Evolutionary conservation across 1,140 invertebrate genomes (phyloP).

Genomic region (Cherax quadricarinatus): DNA sequence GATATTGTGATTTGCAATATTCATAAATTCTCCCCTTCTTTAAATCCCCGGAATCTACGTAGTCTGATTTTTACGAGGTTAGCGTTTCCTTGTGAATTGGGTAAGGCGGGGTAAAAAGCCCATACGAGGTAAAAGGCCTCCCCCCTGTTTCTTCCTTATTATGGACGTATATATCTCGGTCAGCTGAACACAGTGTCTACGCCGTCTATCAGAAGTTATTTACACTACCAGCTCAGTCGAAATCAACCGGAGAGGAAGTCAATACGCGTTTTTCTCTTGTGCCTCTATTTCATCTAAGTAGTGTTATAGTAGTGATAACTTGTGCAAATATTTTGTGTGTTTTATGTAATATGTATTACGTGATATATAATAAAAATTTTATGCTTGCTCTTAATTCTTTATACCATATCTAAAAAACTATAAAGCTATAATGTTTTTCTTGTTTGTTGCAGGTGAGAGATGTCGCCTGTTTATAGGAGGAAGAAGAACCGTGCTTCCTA

Average conservation of each 20-base stretch:
- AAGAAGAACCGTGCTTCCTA: conserved; percentile 38
- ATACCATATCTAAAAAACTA: neutral
- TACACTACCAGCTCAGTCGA: too few species aligned
- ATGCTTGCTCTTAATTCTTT: neutral
- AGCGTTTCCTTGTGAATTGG: neutral
- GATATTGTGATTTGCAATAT: too few species aligned
- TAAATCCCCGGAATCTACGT: too few species aligned
- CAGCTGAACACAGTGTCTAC: conserved; percentile 32
- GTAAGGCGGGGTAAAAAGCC: too few species aligned
- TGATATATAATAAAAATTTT: neutral
- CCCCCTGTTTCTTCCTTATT: neutral
- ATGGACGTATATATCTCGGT: conserved; percentile 14
- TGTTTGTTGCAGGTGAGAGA: too few species aligned
- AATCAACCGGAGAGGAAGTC: too few species aligned
- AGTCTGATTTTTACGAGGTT: too few species aligned
- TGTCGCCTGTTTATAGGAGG: neutral
- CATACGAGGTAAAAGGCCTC: conserved; percentile 37
- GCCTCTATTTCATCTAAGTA: conserved; percentile 26
- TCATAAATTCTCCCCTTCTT: too few species aligned
- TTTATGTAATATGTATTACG: neutral
- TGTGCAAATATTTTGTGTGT: neutral
- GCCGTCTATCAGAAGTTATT: too few species aligned
- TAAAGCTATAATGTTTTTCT: too few species aligned
- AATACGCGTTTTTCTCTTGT: neutral
- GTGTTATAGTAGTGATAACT: neutral